Base-by-base conservation (phyloP, 1,140 invertebrate genomes). In the Rhagoletis pomonella region DNA sequence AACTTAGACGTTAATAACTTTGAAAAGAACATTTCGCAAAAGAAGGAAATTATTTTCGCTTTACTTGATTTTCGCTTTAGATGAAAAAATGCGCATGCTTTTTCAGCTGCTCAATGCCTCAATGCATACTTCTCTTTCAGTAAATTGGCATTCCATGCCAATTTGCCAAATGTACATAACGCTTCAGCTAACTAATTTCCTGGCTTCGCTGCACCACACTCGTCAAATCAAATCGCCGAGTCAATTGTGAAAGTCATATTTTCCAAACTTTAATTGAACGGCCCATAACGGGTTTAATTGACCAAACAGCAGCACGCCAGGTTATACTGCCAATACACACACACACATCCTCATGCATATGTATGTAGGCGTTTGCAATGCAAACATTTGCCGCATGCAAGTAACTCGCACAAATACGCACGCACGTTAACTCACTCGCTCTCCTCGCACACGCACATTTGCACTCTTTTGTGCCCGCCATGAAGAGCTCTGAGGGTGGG, bases 181-280 rank as follows among this genome's bases (percentile, higher is more conserved):
- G 69, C 14, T 58, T 55, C 42, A 44, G 47, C 73, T 81, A 14
- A 7, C 17, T n/a, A 19, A 5, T n/a, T 47, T 10, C 17, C 44
- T 81, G 19, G 4, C 12, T n/a, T 9, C 3, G 7, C 47, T 19
- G 44, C 6, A 77, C 44, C 4, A 17, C 19, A 5, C 14, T 55
- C 50, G 10, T 2, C 73, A n/a, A 9, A 1, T 2, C 73, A n/a
- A 9, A 1, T 42, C 12, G 12, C 42, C 67, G n/a, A 81, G 29
- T 81, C 73, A 58, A 85, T 85, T 85, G 84, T 85, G 55, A 85
- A 85, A 62, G 59, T 42, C 84, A 85, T 81, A 81, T 81, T 81
- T 81, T 81, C 73, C 73, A 85, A 85, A 85, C 55, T 60, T 85
- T 60, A 85, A 85, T 85, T 85, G 84, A 62, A 42, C 84, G 42